Base-by-base conservation (phyloP, 2,797 vertebrate species). In the Pseudomugil gertrudae region DNA sequence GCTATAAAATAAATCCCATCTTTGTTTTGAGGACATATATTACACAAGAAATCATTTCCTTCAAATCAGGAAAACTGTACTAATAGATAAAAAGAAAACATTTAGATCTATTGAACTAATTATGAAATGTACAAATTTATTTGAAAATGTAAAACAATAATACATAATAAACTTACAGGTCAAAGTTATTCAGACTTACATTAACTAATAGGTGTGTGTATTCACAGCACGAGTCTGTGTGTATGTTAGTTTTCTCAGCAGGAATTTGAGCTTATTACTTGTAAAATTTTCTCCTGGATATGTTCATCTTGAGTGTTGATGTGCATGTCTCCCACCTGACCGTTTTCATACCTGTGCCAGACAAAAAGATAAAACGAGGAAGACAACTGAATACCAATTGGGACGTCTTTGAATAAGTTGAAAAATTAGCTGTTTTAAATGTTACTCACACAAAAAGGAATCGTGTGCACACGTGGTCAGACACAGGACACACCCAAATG, bases 381-480 rank as follows among this genome's bases (percentile, higher is more conserved):
- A 8, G 13, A 45, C 33, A 40, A 60, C 6, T n/a, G 17, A 54
- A 60, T 29, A 24, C 36, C 3, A 43, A 17, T 64, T 24, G 29
- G 21, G 15, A 60, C 19, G 50, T 8, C 0, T 69, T 23, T 55
- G 0, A 26, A 55, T n/a, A 19, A 40, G 3, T 5, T 29, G 32
- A 11, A 27, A 36, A 21, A 52, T 56, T 9, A 7, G 47, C 11
- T 10, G 17, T 3, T 59, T 58, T 1, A 1, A 33, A 38, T 35
- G 57, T 43, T 73, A 96, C 97, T 97, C 86, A 98, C 97, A 98
- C 95, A 88, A 98, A 98, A 85, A 98, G 97, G 94, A 98, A 98
- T 57, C 96, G 95, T 26, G 96, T 98, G 89, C 97, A 98, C 85
- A 98, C 96, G 0, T 98, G 95, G 87, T 98, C 96, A 0, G 97